A percentile compares a stretch with the other conserved stretches of the same genome.
Conservation (phyloP, 2,888 invertebrate genomes). For the Protula sp. region DNA sequence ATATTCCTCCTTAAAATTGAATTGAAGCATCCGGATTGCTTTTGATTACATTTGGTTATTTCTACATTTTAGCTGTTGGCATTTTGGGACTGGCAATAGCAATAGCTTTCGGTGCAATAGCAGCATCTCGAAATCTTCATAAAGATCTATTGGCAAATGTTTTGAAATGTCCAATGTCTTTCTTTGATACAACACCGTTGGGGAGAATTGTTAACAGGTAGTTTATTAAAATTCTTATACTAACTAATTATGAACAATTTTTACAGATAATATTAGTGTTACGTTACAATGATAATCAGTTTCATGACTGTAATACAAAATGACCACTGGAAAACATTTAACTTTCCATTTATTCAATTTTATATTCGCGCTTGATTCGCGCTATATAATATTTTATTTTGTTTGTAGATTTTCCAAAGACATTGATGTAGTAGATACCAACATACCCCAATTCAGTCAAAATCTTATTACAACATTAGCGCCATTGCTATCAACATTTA, state of each 20-base stretch:
- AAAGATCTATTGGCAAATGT: conserved; percentile 39
- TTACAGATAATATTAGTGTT: no score
- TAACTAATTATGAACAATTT: no score
- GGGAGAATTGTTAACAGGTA: conserved; percentile 54
- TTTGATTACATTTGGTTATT: no score
- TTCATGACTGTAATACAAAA: no score
- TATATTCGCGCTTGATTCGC: no score
- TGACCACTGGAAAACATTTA: no score
- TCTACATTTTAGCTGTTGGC: conserved; percentile 11
- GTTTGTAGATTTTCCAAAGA: conserved; percentile 24
- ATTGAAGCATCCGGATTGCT: no score
- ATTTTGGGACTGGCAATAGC: conserved; percentile 22
- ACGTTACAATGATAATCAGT: no score
- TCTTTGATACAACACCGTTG: conserved; percentile 55
- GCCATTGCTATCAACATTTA: conserved; percentile 36
- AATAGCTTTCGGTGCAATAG: conserved; percentile 46
- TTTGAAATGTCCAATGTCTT: conserved; percentile 51
- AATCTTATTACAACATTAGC: conserved; percentile 21
- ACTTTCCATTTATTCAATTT: no score
- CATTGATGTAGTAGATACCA: conserved; percentile 21
- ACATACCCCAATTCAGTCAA: conserved; percentile 23
- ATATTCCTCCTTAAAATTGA: no score
- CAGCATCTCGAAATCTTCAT: conserved; percentile 46
- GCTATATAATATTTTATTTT: no score
- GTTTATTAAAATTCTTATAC: no score